Conservation (phyloP, 2,888 invertebrate genomes). For the Caenorhabditis sinica region DNA sequence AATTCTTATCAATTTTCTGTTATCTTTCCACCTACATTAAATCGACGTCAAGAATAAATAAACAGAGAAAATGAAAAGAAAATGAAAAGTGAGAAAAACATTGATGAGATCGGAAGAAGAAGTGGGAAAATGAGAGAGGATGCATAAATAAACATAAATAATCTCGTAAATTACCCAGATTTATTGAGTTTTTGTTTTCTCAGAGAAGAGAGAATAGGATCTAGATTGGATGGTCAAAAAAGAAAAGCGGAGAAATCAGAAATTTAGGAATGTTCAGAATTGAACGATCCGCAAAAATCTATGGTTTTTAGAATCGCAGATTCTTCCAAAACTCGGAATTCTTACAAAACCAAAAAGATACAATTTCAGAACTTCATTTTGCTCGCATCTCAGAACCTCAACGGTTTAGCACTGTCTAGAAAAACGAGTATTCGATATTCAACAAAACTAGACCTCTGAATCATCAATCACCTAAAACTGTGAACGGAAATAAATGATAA, state of each 20-base stretch:
- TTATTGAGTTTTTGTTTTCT: background rate
- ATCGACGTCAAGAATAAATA: conserved; percentile 1
- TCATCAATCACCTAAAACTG: conserved; percentile 46
- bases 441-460: conserved; percentile 1
- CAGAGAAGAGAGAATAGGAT: no score
- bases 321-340: no score
- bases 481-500: conserved; percentile 35
- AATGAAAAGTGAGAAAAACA: background rate
- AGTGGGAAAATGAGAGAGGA: background rate
- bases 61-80: conserved; percentile 5
- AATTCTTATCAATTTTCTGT: background rate
- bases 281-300: no score
- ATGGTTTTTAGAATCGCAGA: no score
- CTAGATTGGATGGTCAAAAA: no score
- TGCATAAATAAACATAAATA: conserved; percentile 15
- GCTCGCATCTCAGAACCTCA: background rate
- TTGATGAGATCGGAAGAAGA: background rate
- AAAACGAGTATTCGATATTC: background rate
- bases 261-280: no score
- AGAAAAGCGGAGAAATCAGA: background rate
- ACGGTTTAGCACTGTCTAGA: background rate
- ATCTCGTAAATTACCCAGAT: conserved; percentile 32
- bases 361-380: background rate
- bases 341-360: no score
- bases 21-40: background rate